Base-by-base conservation (phyloP, 1,140 invertebrate species). In the Pteromalus puparum region DNA sequence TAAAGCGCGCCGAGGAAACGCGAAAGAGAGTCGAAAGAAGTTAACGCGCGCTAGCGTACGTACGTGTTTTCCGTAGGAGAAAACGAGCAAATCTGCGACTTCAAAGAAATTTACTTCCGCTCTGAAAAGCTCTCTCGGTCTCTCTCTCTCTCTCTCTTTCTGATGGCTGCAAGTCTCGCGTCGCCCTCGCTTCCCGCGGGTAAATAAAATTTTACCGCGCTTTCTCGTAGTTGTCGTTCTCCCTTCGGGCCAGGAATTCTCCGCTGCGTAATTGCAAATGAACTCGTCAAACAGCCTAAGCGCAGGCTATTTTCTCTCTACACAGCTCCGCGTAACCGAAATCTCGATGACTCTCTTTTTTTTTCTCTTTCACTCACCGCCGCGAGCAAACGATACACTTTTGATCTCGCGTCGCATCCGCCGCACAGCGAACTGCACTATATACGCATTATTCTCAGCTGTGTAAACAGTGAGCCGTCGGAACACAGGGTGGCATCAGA, bases 271-370 rank as follows among this genome's bases (percentile, higher is more conserved):
- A 73, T 73, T 73, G 72, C 30, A 73, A 73, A 73, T 73, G 72
- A 73, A 73, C 72, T 73, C 72, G 30, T 73, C 72, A 73, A 73
- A 73, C 30, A 73, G 18, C 68, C 68, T 30, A 70, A 70, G 26
- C 28, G 10, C 9, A 70, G 68, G 28, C 9, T 30, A 70, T 28
- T 70, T 70, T 70, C 68, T 61, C 30, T 34, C 30, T 42, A 9
- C 9, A 42, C 1, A 42, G 38, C 38, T 42, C 38, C 38, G 30
- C 30, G 30, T 46, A 46, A 46, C 42, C 42, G 46, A 48, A 48
- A 48, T 48, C 46, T 48, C 46, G 46, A 48, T 48, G 46, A 2
- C 46, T 7, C 38, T 42, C 38, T 42, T 10, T 7, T 42, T 42
- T 42, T 10, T 12, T 1, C 38, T 1, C 9, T 9, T 9, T 9